Conservation (phyloP, 1,140 invertebrate species). For the Doryteuthis pealeii region DNA sequence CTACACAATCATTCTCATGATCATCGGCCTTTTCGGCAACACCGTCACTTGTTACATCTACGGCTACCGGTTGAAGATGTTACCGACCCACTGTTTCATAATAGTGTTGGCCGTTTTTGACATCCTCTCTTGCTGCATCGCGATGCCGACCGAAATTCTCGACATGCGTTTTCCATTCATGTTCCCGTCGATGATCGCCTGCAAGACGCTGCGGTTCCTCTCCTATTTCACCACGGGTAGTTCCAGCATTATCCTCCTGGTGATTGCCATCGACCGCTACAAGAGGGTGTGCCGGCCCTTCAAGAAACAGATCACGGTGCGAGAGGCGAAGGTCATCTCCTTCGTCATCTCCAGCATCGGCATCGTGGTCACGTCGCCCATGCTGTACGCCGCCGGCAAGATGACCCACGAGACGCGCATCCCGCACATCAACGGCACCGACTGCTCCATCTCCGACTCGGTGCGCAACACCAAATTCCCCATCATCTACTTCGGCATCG, state of each 20-base stretch:
- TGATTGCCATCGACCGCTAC: conserved; percentile 48
- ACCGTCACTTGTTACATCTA: conserved; percentile 45
- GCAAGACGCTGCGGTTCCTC: conserved; percentile 43
- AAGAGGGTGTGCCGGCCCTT: conserved; percentile 45
- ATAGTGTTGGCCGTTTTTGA: conserved; percentile 42
- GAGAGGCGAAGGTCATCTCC: conserved; percentile 14
- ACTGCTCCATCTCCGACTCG: conserved; percentile 11
- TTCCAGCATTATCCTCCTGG: conserved; percentile 34
- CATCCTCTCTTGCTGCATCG: conserved; percentile 43
- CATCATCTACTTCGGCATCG: conserved; percentile 4
- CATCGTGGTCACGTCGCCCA: conserved; percentile 14
- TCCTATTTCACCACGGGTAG: conserved; percentile 41
- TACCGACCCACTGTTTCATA: conserved; percentile 45
- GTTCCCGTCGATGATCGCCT: conserved; percentile 36
- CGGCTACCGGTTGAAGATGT: conserved; percentile 34
- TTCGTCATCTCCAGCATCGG: conserved; percentile 4
- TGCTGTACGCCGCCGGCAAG: neutral
- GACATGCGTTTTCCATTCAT: conserved; percentile 37
- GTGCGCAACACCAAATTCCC: conserved; percentile 3
- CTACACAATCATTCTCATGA: conserved; percentile 31
- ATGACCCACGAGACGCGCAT: neutral
- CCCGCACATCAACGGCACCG: conserved; percentile 4
- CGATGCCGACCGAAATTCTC: conserved; percentile 42
- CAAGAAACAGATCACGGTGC: conserved; percentile 18
- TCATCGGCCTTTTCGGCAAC: conserved; percentile 44